Conservation (phyloP, 64 coral and sea anemone genomes). For the Cladopsammia gracilis region DNA sequence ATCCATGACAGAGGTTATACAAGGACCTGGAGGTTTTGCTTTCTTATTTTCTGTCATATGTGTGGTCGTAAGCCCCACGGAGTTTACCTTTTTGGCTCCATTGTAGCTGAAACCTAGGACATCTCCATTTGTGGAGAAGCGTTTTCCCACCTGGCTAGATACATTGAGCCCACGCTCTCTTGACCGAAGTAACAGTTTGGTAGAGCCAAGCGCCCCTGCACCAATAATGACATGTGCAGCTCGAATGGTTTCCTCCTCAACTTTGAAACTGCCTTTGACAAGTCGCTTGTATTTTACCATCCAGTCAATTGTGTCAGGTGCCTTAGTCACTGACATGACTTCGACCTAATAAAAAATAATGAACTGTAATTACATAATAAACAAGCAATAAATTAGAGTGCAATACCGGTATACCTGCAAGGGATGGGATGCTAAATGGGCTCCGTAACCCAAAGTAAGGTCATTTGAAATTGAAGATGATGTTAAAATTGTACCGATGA, state of each 20-base stretch:
- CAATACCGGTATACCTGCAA: too few species aligned
- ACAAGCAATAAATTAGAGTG: too few species aligned
- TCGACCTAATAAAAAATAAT: constrained; percentile 24
- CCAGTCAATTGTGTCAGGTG: constrained; percentile 43
- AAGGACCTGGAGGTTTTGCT: constrained; percentile 47
- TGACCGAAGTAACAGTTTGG: constrained; percentile 70
- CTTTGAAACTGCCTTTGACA: constrained; percentile 34
- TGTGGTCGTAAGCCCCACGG: constrained; percentile 48
- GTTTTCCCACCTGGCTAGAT: constrained; percentile 37
- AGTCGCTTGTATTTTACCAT: constrained; percentile 66
- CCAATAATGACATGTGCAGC: constrained; percentile 66
- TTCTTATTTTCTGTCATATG: background rate
- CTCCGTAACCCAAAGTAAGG: too few species aligned
- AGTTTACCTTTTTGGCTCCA: constrained; percentile 39
- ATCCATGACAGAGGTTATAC: constrained; percentile 54
- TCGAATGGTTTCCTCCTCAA: constrained; percentile 33
- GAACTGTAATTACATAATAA: too few species aligned
- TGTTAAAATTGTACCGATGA: too few species aligned
- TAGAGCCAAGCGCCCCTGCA: constrained; percentile 65
- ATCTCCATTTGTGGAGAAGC: constrained; percentile 70
- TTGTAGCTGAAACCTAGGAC: constrained; percentile 58
- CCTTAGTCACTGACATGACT: constrained; percentile 39
- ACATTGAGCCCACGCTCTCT: constrained; percentile 42
- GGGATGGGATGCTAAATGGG: too few species aligned
- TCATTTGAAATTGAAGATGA: too few species aligned